A percentile compares a stretch with the other conserved stretches of the same genome.
These are phyloP conservation scores for Drosophila bifasciata DNA, from an alignment of 1,140 invertebrate genomes.

Conservation along the genomic window DNA sequence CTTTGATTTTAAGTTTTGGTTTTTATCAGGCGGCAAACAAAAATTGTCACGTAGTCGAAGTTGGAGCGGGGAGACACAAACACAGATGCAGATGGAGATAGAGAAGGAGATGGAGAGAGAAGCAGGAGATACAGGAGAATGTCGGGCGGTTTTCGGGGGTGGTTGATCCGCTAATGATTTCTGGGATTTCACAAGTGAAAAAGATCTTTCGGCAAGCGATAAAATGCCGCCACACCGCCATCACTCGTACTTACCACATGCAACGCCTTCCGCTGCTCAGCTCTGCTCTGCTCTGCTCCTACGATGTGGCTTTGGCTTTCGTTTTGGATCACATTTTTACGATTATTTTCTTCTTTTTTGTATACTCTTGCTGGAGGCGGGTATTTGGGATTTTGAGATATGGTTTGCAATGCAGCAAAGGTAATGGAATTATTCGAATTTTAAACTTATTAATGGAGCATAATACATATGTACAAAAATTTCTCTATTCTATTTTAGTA, in stretches of 20 bases:
- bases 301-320: conserved; percentile 41
- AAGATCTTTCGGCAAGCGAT: conserved; percentile 56
- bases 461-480: too few relatives aligned
- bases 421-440: too few relatives aligned
- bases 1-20: conserved; percentile 1
- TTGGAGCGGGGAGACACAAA: too few relatives aligned
- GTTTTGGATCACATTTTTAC: conserved; percentile 40
- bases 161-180: conserved; percentile 69
- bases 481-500: too few relatives aligned
- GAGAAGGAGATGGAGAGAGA: too few relatives aligned
- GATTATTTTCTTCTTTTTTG: background rate
- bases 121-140: too few relatives aligned
- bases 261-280: conserved; percentile 22
- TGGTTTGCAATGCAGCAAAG: too few relatives aligned
- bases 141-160: conserved; percentile 7
- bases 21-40: conserved; percentile 2
- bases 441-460: too few relatives aligned
- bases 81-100: too few relatives aligned
- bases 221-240: conserved; percentile 22
- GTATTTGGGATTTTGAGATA: too few relatives aligned
- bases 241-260: background rate
- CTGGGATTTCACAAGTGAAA: conserved; percentile 72
- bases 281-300: conserved; percentile 10
- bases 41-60: conserved; percentile 13
- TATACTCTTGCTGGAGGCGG: too few relatives aligned